Evolutionary conservation across 92 coral and sea anemone genomes (phyloP), one percentile per base, ranked within the genome.

Genomic region (Epizoanthus ramosus): DNA sequence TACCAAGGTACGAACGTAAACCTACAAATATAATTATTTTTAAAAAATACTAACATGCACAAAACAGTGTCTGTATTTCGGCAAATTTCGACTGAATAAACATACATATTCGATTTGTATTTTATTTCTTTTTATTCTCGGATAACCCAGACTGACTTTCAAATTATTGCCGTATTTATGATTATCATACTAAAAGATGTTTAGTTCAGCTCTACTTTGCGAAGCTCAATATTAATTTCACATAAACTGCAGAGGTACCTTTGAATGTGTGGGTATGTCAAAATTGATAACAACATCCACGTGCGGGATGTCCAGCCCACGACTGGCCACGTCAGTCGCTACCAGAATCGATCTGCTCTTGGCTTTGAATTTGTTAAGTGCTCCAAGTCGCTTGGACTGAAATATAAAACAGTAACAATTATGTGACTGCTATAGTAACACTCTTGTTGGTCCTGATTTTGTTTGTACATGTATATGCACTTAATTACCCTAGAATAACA

Each of bases 201-300:
- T 50, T 13, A 50, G 54, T 50, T 50, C 9, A 9, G 15, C 14
- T 35, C 2, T 50, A 50, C 54, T 47, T 12, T 15, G 15, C 28
- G 31, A 14, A 28, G 19, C 15, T 2, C 13, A 14, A 9, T 8
- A 25, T 33, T 28, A 58, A 24, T 35, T 37, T 19, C 4, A 3
- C 37, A 18, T 50, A 18, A 25, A 14, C 33, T 72, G 8, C 35
- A 60, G 52, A 59, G 75, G 69, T 74, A 90, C 99, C 94, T 96
- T 96, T 4, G 99, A 96, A 80, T 96, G 99, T 21, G 98, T 96
- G 33, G 99, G 99, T n/a, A 96, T 96, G 87, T 96, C 99, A 88
- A 96, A 96, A 73, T 96, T 96, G 25, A 96, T 85, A 41, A 96
- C 99, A 2, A 96, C 92, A 77, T 96, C 98, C 15, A 96, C 99